Evolutionary conservation across 2,113 vertebrate genomes (phyloP).

Genomic region (Ciconia boyciana): DNA sequence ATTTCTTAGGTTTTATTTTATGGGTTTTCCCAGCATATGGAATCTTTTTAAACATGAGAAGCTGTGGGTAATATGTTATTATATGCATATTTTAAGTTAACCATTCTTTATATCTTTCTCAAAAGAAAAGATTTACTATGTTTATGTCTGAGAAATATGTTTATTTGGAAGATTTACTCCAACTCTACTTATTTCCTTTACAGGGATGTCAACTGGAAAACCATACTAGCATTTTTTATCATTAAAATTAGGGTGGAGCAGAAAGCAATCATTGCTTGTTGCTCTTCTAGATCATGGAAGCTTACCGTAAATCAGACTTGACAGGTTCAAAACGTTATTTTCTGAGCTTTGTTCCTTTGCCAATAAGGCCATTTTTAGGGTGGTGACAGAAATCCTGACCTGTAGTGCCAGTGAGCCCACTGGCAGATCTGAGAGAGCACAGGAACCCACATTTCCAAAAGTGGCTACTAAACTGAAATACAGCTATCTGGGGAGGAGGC

Average conservation of each 20-base stretch:
- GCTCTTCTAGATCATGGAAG: conserved; percentile 28
- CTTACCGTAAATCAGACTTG: conserved; percentile 44
- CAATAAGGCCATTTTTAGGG: neutral
- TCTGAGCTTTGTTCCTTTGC: conserved; percentile 6
- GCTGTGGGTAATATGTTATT: conserved; percentile 59
- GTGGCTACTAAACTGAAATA: neutral
- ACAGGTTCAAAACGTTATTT: conserved; percentile 26
- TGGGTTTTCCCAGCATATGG: conserved; percentile 62
- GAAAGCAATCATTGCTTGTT: conserved; percentile 20
- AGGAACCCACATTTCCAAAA: neutral
- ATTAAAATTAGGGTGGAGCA: conserved; percentile 55
- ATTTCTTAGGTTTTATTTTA: conserved; percentile 58
- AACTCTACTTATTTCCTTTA: conserved; percentile 27
- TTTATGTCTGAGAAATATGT: conserved; percentile 47
- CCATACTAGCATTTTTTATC: conserved; percentile 32
- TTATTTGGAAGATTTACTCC: conserved; percentile 50
- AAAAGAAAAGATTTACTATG: conserved; percentile 58
- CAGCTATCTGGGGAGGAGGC: neutral
- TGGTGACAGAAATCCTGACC: neutral
- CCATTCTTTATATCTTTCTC: conserved; percentile 46
- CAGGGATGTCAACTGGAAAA: conserved; percentile 29
- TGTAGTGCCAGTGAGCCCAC: neutral
- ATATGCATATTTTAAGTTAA: conserved; percentile 66
- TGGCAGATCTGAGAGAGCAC: neutral
- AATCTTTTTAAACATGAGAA: conserved; percentile 68